Evolutionary conservation across 2,888 invertebrate species (phyloP).

Genomic region (Harpagoxenus sublaevis): DNA sequence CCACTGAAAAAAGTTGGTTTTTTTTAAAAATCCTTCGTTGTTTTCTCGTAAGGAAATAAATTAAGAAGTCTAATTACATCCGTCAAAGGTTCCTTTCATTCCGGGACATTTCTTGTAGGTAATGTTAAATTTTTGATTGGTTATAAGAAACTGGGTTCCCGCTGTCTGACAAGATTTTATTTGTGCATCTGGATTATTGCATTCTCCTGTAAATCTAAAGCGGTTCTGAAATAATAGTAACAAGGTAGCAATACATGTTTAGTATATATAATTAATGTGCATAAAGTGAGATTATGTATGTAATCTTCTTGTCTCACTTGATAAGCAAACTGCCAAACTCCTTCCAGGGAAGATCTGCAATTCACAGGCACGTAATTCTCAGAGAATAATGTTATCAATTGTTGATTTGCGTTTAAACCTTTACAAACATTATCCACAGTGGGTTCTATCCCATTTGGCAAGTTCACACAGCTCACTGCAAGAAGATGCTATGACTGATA

Average conservation of each 20-base stretch:
- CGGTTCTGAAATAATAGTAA: constrained; percentile 88
- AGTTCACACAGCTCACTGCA: constrained; percentile 91
- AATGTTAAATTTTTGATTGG: constrained; percentile 98
- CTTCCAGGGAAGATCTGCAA: constrained; percentile 96
- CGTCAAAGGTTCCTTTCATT: constrained; percentile 96
- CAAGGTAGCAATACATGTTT: neutral
- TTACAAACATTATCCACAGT: constrained; percentile 92
- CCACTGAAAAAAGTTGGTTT: constrained; percentile 87
- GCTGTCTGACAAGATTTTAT: constrained; percentile 98
- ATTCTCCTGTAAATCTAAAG: constrained; percentile 96
- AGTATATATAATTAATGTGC: neutral
- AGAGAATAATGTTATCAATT: constrained; percentile 94
- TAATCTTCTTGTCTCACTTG: constrained; percentile 87
- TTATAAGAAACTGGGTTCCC: constrained; percentile 97
- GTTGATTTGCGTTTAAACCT: constrained; percentile 92
- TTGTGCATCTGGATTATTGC: constrained; percentile 94
- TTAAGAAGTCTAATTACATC: constrained; percentile 87
- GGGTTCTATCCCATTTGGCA: constrained; percentile 89
- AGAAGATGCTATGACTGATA: constrained; percentile 33
- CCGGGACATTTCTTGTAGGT: constrained; percentile 96
- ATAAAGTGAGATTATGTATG: neutral
- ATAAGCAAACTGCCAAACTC: constrained; percentile 98
- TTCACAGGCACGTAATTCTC: constrained; percentile 96
- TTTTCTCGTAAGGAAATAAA: constrained; percentile 1
- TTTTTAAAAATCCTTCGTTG: neutral